phyloP scores from a whole-genome alignment of 2,888 invertebrate genomes.

The Acleris holmiana region DNA sequence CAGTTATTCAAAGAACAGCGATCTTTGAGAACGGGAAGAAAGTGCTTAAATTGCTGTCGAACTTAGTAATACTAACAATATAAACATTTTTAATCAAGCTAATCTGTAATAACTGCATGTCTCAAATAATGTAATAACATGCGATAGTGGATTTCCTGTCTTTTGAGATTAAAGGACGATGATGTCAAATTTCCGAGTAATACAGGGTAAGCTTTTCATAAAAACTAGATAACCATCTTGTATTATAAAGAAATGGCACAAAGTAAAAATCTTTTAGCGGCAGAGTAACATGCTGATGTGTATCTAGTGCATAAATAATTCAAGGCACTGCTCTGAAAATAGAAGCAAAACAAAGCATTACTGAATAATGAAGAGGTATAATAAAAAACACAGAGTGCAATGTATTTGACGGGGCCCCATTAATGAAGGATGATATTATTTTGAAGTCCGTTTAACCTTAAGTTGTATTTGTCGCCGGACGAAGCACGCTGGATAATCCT shows the following conservation, averaged over 20 bases:
- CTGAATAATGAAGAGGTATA: too few species aligned
- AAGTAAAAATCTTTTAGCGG: background rate
- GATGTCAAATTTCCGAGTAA: slow-evolving; percentile 37
- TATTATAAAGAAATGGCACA: too few species aligned
- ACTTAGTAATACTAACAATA: slow-evolving; percentile 5
- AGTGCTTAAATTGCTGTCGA: slow-evolving; percentile 12
- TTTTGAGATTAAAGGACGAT: slow-evolving; percentile 12
- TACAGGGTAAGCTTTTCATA: background rate
- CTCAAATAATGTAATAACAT: too few species aligned
- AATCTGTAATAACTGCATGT: slow-evolving; percentile 24
- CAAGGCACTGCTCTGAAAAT: too few species aligned
- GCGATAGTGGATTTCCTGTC: slow-evolving; percentile 8
- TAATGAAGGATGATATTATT: background rate
- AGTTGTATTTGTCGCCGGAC: slow-evolving; percentile 8
- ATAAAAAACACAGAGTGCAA: too few species aligned
- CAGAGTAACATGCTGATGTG: background rate
- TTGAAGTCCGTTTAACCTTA: background rate
- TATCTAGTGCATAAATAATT: too few species aligned
- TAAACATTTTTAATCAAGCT: slow-evolving; percentile 1
- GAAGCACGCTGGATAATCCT: slow-evolving; percentile 14
- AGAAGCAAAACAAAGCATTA: too few species aligned
- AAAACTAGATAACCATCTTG: background rate
- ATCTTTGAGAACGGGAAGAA: background rate
- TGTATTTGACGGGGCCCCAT: background rate
- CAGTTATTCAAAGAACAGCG: background rate